Conservation (phyloP, 2,888 invertebrate species). For the Argynnis bischoffii region DNA sequence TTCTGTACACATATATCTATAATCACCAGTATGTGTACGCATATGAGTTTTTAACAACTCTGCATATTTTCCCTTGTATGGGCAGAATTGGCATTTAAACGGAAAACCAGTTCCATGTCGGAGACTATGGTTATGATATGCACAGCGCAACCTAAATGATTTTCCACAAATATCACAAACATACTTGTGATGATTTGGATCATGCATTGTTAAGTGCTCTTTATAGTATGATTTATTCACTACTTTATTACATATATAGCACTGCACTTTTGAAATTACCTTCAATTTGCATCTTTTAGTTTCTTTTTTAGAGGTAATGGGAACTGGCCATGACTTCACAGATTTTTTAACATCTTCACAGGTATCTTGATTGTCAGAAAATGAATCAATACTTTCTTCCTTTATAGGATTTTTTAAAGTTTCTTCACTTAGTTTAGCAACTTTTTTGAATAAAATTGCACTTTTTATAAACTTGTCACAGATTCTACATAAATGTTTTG, state of each 20-base stretch:
- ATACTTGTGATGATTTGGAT: slow-evolving; percentile 50
- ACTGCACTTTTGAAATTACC: slow-evolving; percentile 47
- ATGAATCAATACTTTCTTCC: slow-evolving; percentile 32
- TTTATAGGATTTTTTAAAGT: slow-evolving; percentile 49
- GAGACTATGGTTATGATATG: slow-evolving; percentile 52
- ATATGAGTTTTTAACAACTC: slow-evolving; percentile 51
- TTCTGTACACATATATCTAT: slow-evolving; percentile 55
- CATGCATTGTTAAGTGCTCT: slow-evolving; percentile 52
- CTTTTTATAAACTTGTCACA: slow-evolving; percentile 59
- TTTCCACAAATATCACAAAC: slow-evolving; percentile 54
- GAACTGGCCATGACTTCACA: slow-evolving; percentile 8
- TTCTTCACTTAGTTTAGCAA: slow-evolving; percentile 55
- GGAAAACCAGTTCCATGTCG: slow-evolving; percentile 52
- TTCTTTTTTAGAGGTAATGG: slow-evolving; percentile 1
- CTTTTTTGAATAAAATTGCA: slow-evolving; percentile 58
- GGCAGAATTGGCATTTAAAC: slow-evolving; percentile 52
- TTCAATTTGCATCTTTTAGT: slow-evolving; percentile 33
- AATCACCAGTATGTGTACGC: slow-evolving; percentile 52
- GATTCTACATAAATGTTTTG: slow-evolving; percentile 56
- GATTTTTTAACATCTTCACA: slow-evolving; percentile 37
- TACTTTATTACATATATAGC: slow-evolving; percentile 51
- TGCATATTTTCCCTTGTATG: slow-evolving; percentile 50
- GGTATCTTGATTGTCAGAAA: slow-evolving; percentile 29
- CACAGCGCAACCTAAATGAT: slow-evolving; percentile 51
- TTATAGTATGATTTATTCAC: slow-evolving; percentile 50